These are phyloP conservation scores for Celastrina argiolus DNA, from an alignment of 2,888 invertebrate genomes.

Conservation along the genomic window DNA sequence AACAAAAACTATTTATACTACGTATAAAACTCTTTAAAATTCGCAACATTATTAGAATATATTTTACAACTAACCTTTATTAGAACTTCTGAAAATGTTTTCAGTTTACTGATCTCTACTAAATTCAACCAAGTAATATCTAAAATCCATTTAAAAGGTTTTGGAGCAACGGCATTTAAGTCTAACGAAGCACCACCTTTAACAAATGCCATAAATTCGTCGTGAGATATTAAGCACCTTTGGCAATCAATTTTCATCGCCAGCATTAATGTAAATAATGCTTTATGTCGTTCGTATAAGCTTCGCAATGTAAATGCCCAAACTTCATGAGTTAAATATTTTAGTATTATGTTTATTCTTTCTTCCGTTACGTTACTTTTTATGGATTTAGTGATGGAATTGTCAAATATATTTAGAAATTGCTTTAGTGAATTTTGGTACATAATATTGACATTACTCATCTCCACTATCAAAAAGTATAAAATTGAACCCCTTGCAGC, in stretches of 20 bases:
- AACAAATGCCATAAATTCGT: slow-evolving; percentile 96
- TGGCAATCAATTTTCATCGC: slow-evolving; percentile 97
- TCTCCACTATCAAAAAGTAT: slow-evolving; percentile 97
- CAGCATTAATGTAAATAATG: slow-evolving; percentile 94
- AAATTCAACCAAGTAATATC: slow-evolving; percentile 98
- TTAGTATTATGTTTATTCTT: slow-evolving; percentile 91
- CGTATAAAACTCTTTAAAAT: too few species aligned
- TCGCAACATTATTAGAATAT: too few species aligned
- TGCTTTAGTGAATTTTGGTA: slow-evolving; percentile 97
- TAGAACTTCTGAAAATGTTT: slow-evolving; percentile 87
- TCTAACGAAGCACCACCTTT: slow-evolving; percentile 97
- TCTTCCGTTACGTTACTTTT: slow-evolving; percentile 91
- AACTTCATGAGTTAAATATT: slow-evolving; percentile 93
- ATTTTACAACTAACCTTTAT: slow-evolving; percentile 73
- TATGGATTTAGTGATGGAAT: slow-evolving; percentile 92
- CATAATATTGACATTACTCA: slow-evolving; percentile 97
- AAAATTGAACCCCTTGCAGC: slow-evolving; percentile 95
- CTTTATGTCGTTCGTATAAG: slow-evolving; percentile 95
- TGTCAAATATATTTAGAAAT: slow-evolving; percentile 95
- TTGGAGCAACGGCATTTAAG: slow-evolving; percentile 93
- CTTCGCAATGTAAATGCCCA: slow-evolving; percentile 95
- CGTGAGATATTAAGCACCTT: slow-evolving; percentile 87
- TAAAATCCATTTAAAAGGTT: slow-evolving; percentile 96
- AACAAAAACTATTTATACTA: too few species aligned
- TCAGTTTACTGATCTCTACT: slow-evolving; percentile 93